These are phyloP conservation scores for Hippoglossus stenolepis DNA, from an alignment of 2,113 vertebrate genomes.

Conservation along the genomic window DNA sequence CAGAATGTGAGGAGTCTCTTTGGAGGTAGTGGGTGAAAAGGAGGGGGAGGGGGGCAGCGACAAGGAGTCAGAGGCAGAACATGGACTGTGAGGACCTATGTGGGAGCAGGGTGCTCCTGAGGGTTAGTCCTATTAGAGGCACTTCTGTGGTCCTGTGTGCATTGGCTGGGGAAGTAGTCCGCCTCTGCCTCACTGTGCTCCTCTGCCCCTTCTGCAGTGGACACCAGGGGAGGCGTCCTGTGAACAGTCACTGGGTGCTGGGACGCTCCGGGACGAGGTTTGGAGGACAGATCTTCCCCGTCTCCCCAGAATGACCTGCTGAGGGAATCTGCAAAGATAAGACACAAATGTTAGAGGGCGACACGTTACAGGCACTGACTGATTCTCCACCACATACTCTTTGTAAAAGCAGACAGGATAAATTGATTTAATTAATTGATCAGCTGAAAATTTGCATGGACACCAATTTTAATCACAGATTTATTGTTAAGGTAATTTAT, in stretches of 20 bases:
- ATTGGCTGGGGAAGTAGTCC: constrained; percentile 34
- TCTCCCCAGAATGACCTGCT: constrained; percentile 75
- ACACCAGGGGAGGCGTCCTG: constrained; percentile 52
- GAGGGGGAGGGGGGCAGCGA: constrained; percentile 37
- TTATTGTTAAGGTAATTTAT: not conserved
- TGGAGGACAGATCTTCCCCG: constrained; percentile 44
- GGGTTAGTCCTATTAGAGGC: constrained; percentile 81
- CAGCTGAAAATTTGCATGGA: not conserved
- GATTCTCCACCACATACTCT: not conserved
- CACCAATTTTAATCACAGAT: not conserved
- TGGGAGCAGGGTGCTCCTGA: constrained; percentile 68
- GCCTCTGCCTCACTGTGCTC: constrained; percentile 47
- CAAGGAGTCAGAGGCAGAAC: constrained; percentile 40
- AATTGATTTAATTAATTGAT: not conserved
- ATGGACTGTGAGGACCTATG: constrained; percentile 54
- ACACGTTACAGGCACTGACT: not conserved
- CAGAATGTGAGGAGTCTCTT: constrained; percentile 79
- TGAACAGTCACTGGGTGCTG: constrained; percentile 68
- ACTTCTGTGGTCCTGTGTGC: constrained; percentile 70
- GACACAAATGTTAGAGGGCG: not conserved
- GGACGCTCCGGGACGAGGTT: constrained; percentile 30
- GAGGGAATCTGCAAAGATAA: constrained; percentile 66
- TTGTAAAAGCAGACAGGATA: not conserved
- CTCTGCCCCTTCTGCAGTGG: constrained; percentile 44
- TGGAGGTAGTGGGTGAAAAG: constrained; percentile 81